Evolutionary conservation across 2,888 invertebrate genomes (phyloP).

Genomic region (Conomelus anceps): DNA sequence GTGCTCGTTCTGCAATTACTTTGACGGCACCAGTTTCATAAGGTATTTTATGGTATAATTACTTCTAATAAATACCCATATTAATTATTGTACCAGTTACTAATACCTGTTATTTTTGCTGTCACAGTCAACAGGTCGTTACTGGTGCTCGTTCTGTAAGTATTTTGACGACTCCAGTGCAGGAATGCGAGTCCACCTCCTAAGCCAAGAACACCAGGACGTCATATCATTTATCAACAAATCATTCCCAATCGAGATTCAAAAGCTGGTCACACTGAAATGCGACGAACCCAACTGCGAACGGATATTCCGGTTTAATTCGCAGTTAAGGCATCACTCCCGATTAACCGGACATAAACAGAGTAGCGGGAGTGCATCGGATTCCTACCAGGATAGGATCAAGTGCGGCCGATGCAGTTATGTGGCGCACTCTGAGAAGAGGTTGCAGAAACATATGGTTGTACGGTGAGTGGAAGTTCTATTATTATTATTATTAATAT

Average conservation of each 20-base stretch:
- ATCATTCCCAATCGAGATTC: conserved; percentile 71
- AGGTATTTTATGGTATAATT: too few species aligned
- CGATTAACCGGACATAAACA: conserved; percentile 47
- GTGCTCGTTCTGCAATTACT: conserved; percentile 68
- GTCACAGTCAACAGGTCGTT: conserved; percentile 46
- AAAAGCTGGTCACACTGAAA: conserved; percentile 51
- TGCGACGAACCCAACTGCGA: conserved; percentile 49
- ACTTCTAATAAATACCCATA: too few species aligned
- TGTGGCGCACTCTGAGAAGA: conserved; percentile 53
- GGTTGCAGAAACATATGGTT: conserved; percentile 60
- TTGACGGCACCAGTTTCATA: conserved; percentile 55
- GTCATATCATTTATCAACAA: conserved; percentile 68
- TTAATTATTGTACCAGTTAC: too few species aligned
- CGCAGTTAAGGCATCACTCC: conserved; percentile 60
- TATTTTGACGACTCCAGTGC: conserved; percentile 56
- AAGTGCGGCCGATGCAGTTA: conserved; percentile 55
- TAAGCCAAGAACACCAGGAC: conserved; percentile 60
- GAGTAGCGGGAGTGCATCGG: conserved; percentile 49
- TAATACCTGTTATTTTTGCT: neutral
- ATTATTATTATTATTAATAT: too few species aligned
- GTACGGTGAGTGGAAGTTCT: neutral
- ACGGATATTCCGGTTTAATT: conserved; percentile 64
- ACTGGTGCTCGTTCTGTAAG: conserved; percentile 69
- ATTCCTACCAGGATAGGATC: conserved; percentile 58
- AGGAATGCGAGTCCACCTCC: conserved; percentile 62